A percentile compares a stretch with the other conserved stretches of the same genome.
Evolutionary conservation across 2,888 invertebrate genomes (phyloP).

Genomic region (Danaus chrysippus): DNA sequence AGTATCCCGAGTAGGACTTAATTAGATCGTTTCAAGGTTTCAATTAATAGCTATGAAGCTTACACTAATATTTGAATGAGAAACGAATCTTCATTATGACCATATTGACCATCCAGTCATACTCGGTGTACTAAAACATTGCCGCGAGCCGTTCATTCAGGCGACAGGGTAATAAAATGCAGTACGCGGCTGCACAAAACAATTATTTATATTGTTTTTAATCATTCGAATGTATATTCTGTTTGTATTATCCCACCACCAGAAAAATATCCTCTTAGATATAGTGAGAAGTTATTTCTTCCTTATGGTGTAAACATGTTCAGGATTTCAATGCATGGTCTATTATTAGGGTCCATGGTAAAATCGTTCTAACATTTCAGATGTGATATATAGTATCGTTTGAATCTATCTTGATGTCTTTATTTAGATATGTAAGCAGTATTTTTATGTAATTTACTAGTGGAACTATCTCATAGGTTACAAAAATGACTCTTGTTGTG

Average conservation of each 20-base stretch:
- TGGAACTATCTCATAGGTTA: background rate
- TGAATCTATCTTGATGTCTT: slow-evolving; percentile 5
- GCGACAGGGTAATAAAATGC: slow-evolving; percentile 32
- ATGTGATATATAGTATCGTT: slow-evolving; percentile 3
- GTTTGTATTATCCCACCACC: background rate
- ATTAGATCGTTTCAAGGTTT: no score
- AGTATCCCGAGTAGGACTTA: no score
- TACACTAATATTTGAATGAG: no score
- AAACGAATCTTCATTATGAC: no score
- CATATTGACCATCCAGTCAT: no score
- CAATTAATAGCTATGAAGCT: no score
- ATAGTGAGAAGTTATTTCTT: no score
- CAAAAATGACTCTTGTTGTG: background rate
- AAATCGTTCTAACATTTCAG: background rate
- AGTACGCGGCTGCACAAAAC: slow-evolving; percentile 15
- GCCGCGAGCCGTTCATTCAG: slow-evolving; percentile 14
- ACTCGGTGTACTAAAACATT: background rate
- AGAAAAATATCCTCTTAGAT: background rate
- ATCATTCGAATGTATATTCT: background rate
- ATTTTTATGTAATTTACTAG: slow-evolving; percentile 5
- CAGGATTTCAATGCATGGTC: no score
- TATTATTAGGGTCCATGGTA: background rate
- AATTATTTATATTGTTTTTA: slow-evolving; percentile 11
- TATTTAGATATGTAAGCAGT: background rate
- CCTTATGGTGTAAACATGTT: no score